phyloP scores from a whole-genome alignment of 2,888 invertebrate genomes.

The Amorpha juglandis region DNA sequence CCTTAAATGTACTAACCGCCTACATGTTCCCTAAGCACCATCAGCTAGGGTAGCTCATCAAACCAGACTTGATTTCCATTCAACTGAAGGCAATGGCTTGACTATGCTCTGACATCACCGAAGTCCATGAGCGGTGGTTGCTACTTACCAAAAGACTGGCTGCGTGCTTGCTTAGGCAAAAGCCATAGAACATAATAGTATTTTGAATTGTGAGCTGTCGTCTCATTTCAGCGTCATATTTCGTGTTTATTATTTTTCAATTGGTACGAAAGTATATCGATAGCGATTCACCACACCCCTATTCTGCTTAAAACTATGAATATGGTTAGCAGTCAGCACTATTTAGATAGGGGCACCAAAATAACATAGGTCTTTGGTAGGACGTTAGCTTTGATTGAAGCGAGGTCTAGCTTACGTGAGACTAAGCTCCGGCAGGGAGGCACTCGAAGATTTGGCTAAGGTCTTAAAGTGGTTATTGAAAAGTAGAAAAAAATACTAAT shows the following conservation, averaged over 20 bases:
- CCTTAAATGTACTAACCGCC: too few relatives aligned
- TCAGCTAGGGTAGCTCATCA: too few relatives aligned
- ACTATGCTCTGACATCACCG: too few relatives aligned
- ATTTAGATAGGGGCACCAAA: slow-evolving; percentile 21
- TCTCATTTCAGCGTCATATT: too few relatives aligned
- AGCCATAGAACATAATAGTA: too few relatives aligned
- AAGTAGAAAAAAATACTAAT: not conserved
- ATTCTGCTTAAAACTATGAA: slow-evolving; percentile 7
- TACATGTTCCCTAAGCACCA: too few relatives aligned
- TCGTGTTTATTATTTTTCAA: not conserved
- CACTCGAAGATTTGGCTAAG: not conserved
- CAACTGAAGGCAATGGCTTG: too few relatives aligned
- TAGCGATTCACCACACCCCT: not conserved
- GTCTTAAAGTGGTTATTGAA: not conserved
- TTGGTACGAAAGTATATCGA: slow-evolving; percentile 5
- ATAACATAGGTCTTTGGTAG: slow-evolving; percentile 21
- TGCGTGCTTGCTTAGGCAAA: too few relatives aligned
- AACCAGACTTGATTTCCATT: too few relatives aligned
- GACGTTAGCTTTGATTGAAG: slow-evolving; percentile 20
- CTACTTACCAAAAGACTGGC: too few relatives aligned
- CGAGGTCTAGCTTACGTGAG: slow-evolving; percentile 5
- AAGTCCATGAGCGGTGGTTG: too few relatives aligned
- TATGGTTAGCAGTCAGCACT: slow-evolving; percentile 5
- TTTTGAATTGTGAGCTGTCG: too few relatives aligned
- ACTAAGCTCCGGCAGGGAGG: not conserved